A percentile compares a stretch with the other conserved stretches of the same genome.
phyloP scores from a whole-genome alignment of 2,888 invertebrate genomes.

The Apoda limacodes region DNA sequence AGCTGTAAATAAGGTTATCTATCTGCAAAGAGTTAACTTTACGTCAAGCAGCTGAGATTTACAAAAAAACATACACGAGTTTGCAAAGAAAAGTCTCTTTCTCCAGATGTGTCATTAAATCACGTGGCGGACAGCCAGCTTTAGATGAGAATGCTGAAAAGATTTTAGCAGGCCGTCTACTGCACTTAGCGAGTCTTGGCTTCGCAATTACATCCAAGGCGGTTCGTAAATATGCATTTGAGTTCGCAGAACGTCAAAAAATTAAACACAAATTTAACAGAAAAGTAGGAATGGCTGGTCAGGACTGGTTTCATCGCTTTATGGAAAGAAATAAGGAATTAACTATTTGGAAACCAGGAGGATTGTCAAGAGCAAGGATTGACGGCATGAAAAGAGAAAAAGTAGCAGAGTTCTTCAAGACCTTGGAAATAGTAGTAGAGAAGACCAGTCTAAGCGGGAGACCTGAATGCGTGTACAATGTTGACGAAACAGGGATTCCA shows the following conservation, averaged over 20 bases:
- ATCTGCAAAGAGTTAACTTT: constrained; percentile 9
- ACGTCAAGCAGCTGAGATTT: constrained; percentile 12
- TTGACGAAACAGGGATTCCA: constrained; percentile 9
- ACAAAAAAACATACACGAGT: constrained; percentile 8
- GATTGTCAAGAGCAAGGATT: constrained; percentile 10
- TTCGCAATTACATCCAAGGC: constrained; percentile 9
- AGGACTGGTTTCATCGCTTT: constrained; percentile 13
- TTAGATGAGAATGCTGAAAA: constrained; percentile 9
- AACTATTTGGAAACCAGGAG: constrained; percentile 13
- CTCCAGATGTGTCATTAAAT: constrained; percentile 9
- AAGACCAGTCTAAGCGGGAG: constrained; percentile 6
- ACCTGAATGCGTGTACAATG: constrained; percentile 10
- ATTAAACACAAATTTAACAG: constrained; percentile 6
- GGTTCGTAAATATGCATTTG: constrained; percentile 12
- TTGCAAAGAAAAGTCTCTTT: constrained; percentile 10
- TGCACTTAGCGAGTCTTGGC: constrained; percentile 10
- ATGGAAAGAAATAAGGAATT: constrained; percentile 9
- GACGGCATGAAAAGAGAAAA: constrained; percentile 9
- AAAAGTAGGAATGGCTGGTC: constrained; percentile 8
- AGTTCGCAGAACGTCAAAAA: constrained; percentile 9
- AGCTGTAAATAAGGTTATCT: no score
- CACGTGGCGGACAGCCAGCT: constrained; percentile 7
- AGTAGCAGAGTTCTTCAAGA: constrained; percentile 5
- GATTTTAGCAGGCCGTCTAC: constrained; percentile 6
- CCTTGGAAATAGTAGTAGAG: constrained; percentile 4